Evolutionary conservation across 2,113 vertebrate genomes (phyloP).

Genomic region (Rhinogobius similis): DNA sequence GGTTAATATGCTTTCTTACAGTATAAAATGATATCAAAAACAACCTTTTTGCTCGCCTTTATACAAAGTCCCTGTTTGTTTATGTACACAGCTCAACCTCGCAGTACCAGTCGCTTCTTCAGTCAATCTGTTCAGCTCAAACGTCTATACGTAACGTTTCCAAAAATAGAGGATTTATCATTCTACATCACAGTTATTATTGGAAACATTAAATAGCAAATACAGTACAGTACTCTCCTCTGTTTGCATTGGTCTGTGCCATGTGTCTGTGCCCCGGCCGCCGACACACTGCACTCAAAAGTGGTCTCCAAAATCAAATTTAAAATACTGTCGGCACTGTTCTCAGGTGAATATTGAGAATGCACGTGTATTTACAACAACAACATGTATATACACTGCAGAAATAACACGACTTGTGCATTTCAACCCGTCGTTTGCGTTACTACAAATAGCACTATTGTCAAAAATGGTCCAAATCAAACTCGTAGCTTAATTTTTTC

Average conservation of each 20-base stretch:
- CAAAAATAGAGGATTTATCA: conserved; percentile 4
- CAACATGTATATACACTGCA: no score
- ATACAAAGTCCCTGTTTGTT: conserved; percentile 43
- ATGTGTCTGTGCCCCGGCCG: neutral
- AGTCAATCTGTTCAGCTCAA: neutral
- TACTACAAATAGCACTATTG: no score
- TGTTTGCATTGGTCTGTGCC: neutral
- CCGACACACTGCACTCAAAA: neutral
- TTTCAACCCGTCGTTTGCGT: no score
- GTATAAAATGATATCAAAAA: conserved; percentile 64
- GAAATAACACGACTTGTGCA: no score
- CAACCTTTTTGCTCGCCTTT: conserved; percentile 51
- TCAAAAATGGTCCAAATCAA: no score
- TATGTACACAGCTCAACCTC: conserved; percentile 36
- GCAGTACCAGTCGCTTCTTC: conserved; percentile 42
- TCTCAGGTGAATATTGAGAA: no score
- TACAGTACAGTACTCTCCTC: neutral
- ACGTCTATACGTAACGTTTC: neutral
- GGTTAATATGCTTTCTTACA: conserved; percentile 55
- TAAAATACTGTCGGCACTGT: no score
- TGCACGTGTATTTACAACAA: no score
- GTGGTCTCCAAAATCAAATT: neutral
- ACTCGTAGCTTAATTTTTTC: no score
- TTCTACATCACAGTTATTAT: neutral
- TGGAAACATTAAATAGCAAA: conserved; percentile 7